These are phyloP conservation scores for Eupithecia tripunctaria DNA, from an alignment of 2,888 invertebrate species.

Conservation along the genomic window DNA sequence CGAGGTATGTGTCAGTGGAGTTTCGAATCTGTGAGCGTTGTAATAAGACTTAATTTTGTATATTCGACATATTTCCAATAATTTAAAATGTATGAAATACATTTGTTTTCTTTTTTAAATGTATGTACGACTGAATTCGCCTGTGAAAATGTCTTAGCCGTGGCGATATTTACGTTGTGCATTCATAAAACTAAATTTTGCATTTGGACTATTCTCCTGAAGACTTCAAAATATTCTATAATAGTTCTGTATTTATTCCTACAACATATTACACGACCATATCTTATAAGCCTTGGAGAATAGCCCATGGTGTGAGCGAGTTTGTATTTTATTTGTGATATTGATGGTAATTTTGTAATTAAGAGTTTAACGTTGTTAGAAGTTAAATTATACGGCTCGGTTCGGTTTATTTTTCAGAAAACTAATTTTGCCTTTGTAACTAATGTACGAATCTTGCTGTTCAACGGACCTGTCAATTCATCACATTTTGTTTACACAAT, in stretches of 20 bases:
- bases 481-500: neutral
- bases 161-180: constrained; percentile 53
- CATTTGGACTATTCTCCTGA: constrained; percentile 31
- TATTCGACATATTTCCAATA: constrained; percentile 58
- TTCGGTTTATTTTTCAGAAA: constrained; percentile 50
- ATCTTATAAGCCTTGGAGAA: constrained; percentile 7
- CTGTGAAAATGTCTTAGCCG: constrained; percentile 49
- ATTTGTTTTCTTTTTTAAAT: constrained; percentile 49
- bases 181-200: constrained; percentile 47
- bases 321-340: constrained; percentile 81
- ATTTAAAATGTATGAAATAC: constrained; percentile 63
- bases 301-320: constrained; percentile 51
- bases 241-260: neutral
- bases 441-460: constrained; percentile 31
- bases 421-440: constrained; percentile 31
- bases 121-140: constrained; percentile 58
- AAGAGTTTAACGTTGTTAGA: constrained; percentile 80
- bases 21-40: constrained; percentile 45
- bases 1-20: constrained; percentile 39
- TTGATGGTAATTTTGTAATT: constrained; percentile 80
- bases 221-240: neutral
- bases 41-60: constrained; percentile 61
- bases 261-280: neutral
- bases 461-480: constrained; percentile 19
- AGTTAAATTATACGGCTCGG: constrained; percentile 75